Evolutionary conservation across 2,797 vertebrate genomes (phyloP).

Genomic region (Rhinogobio ventralis): DNA sequence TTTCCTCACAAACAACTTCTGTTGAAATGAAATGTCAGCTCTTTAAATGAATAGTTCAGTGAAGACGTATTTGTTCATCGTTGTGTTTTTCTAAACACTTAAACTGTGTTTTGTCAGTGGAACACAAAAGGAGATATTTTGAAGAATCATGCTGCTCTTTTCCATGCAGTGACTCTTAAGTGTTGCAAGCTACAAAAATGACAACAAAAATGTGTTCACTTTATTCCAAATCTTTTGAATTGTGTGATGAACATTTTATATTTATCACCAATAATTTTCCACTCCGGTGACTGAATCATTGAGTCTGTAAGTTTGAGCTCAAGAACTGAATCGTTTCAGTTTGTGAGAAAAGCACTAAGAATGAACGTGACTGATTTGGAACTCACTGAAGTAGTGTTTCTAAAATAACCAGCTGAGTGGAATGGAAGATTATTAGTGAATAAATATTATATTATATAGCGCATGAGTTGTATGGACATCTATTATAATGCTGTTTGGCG

Average conservation of each 20-base stretch:
- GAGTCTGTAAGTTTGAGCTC: background rate
- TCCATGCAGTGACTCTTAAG: background rate
- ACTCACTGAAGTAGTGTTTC: background rate
- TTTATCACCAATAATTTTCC: background rate
- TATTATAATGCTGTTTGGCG: background rate
- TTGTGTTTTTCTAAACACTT: background rate
- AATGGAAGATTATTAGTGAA: background rate
- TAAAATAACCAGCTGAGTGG: background rate
- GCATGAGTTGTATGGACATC: background rate
- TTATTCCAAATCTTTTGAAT: background rate
- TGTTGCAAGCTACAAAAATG: too few relatives aligned
- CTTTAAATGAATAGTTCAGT: slow-evolving; percentile 14
- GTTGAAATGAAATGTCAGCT: slow-evolving; percentile 10
- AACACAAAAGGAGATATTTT: background rate
- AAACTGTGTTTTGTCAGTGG: background rate
- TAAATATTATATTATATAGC: background rate
- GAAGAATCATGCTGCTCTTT: background rate
- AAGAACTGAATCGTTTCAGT: background rate
- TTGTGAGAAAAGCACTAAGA: background rate
- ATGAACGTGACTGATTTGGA: background rate
- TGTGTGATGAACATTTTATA: background rate
- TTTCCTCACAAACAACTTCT: slow-evolving; percentile 26
- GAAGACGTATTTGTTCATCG: background rate
- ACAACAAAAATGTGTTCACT: background rate
- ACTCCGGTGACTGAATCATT: background rate